A percentile compares a stretch with the other conserved stretches of the same genome.
These are phyloP conservation scores for Watersipora subatra DNA, from an alignment of 1,140 invertebrate species.

Conservation along the genomic window DNA sequence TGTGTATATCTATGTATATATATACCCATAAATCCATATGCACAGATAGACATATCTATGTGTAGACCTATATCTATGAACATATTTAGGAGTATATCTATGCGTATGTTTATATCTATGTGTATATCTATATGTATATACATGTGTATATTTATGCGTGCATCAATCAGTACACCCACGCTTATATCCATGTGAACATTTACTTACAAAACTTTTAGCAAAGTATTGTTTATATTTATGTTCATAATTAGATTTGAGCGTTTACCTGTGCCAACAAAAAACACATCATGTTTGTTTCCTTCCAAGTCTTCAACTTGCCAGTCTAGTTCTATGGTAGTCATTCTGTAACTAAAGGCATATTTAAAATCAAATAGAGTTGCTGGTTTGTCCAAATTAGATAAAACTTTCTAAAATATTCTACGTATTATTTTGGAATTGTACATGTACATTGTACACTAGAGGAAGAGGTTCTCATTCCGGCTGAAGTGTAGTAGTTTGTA, in stretches of 20 bases:
- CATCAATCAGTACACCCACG: not conserved
- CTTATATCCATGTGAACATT: not conserved
- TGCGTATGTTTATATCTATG: not conserved
- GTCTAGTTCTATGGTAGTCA: not conserved
- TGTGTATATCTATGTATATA: no score
- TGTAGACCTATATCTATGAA: no score
- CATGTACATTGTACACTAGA: no score
- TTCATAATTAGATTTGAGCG: not conserved
- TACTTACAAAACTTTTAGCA: not conserved
- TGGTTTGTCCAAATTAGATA: no score
- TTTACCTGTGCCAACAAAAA: not conserved
- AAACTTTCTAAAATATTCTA: no score
- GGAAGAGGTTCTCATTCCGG: no score
- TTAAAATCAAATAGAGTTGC: no score
- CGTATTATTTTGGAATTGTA: no score
- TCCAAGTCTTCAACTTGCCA: not conserved
- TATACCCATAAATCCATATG: not conserved
- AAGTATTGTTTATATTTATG: not conserved
- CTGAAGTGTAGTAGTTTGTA: no score
- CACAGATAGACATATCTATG: not conserved
- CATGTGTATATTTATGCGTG: not conserved
- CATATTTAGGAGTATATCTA: not conserved
- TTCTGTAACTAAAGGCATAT: no score
- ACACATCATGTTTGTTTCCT: not conserved
- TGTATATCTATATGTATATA: not conserved